phyloP scores from a whole-genome alignment of 37 sponge, comb jelly and placozoan genomes.

The Crambe crambe region DNA sequence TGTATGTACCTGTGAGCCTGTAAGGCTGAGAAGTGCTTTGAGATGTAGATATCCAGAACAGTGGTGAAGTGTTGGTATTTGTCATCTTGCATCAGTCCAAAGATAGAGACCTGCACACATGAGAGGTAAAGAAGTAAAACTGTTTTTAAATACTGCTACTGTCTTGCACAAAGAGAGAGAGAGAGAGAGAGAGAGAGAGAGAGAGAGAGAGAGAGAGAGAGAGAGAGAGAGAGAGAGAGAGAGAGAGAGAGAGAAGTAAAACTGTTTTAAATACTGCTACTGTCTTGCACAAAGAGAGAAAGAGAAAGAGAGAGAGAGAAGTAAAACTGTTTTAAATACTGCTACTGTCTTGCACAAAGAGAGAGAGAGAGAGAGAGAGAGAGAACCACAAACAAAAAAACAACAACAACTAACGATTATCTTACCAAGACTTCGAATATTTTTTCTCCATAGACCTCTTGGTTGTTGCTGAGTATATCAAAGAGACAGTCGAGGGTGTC shows the following conservation, averaged over 20 bases:
- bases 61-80: slow-evolving; percentile 69
- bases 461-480: slow-evolving; percentile 55
- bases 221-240: background rate
- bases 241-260: background rate
- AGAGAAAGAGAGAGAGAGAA: background rate
- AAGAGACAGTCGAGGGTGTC: slow-evolving; percentile 79
- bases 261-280: background rate
- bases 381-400: background rate
- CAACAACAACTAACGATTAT: background rate
- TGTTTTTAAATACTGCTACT: too few species aligned
- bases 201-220: too few species aligned
- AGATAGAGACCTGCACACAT: slow-evolving; percentile 57
- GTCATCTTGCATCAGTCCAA: slow-evolving; percentile 47
- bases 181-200: slow-evolving; percentile 1
- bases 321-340: background rate
- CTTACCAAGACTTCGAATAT: slow-evolving; percentile 74
- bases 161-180: slow-evolving; percentile 1
- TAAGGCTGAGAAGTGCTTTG: slow-evolving; percentile 65
- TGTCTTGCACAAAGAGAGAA: background rate
- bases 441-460: slow-evolving; percentile 25
- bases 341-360: background rate
- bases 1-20: slow-evolving; percentile 53
- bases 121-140: background rate
- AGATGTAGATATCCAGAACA: slow-evolving; percentile 73
- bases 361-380: background rate